Base-by-base conservation (phyloP, 2,888 invertebrate species). In the Hydrotaea diabolus region DNA sequence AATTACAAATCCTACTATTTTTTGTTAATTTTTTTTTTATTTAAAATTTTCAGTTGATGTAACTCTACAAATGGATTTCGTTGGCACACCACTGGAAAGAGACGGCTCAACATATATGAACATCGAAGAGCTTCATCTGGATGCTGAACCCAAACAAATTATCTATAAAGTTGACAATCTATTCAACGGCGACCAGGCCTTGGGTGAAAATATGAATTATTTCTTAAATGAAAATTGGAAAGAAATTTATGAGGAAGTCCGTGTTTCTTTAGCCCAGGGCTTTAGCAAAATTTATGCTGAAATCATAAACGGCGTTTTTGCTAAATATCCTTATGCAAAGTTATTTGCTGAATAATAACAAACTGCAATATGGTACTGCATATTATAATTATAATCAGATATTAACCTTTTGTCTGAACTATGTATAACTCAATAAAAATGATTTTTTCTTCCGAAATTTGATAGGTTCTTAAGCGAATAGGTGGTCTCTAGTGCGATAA, bases 141-240 rank as follows among this genome's bases (percentile, higher is more conserved):
- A 72, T 17, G 26, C 86, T 4, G 78, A 86, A 0, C 85, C 87
- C 0, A 77, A 73, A 7, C 57, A 85, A 13, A 80, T 91, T 21
- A 81, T 87, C 36, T 86, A 89, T 23, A 78, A 89, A 62, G 90
- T 93, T 31, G 88, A 87, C 13, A 93, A 93, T 88, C 88, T 93
- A 2, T 93, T 93, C 86, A 92, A 93, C 83, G 93, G 93, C 0
- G 92, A 93, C 80, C 92, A 92, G 86, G 88, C 89, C 31, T 87
- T 93, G 55, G 92, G 93, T 1, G 92, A 93, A 46, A 93, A 91
- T 74, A 92, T 93, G 91, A 93, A 93, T 87, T 73, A 82, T 1
- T 93, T 93, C 83, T 85, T 93, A 1, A 93, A 93, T 88, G 93
- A 93, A 26, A 93, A 93, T 86, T 93, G 93, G 93, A 88, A 77